Base-by-base conservation (phyloP, 2,797 vertebrate species). In the Crenuchus spilurus region DNA sequence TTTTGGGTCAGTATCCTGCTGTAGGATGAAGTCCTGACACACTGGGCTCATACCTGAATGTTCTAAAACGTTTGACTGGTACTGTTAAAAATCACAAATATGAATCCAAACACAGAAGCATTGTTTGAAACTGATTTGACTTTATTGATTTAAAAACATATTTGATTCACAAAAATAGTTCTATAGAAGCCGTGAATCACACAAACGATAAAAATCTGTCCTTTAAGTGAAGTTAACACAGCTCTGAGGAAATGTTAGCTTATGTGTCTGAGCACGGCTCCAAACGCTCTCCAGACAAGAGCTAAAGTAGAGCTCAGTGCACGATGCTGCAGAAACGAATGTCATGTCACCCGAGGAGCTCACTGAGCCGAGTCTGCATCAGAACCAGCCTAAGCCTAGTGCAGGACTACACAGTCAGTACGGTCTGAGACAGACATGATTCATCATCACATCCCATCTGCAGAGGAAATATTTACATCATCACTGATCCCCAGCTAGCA, bases 191-290 rank as follows among this genome's bases (percentile, higher is more conserved):
- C 48, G 67, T 70, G 65, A 67, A 71, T 77, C 77, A 49, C 55
- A 52, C 28, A 77, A 77, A 64, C 64, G 37, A 76, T 64, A 77
- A 35, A 80, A 30, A 54, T 64, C 54, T 73, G 39, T 62, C 26
- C 13, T 49, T 70, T 76, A 76, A 80, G 65, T 77, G 74, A 74
- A 39, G 51, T 68, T 76, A 70, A 73, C 75, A 75, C 14, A 80
- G 35, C 49, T 31, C n/a, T 81, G 76, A 78, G 66, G 72, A 85
- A 66, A 65, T 31, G 71, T 80, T 80, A 81, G 77, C 76, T 73
- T 77, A 79, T 80, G 51, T 77, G 78, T 82, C 82, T 31, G 80
- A 87, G 42, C 89, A 76, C 87, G 88, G 86, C 88, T 91, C 88
- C 80, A 84, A 83, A 86, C 77, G 62, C 77, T 75, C 84, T 84